These are phyloP conservation scores for Malacoctenus gilli DNA, from an alignment of 2,797 vertebrate genomes.

Conservation along the genomic window DNA sequence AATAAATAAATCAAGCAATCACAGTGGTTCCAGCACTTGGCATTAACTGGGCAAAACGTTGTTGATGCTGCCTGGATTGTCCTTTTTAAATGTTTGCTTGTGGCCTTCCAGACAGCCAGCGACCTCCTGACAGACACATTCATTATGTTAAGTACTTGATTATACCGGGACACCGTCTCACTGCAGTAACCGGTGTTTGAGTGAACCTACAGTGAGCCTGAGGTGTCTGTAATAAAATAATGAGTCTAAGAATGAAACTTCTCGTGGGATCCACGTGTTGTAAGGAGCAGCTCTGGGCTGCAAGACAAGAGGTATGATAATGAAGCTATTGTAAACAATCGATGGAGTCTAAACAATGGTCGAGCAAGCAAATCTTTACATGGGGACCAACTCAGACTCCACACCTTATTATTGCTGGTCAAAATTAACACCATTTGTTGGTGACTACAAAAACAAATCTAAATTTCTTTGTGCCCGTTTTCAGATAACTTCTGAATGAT, in stretches of 20 bases:
- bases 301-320: neutral
- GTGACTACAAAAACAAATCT: too few relatives aligned
- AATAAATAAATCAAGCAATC: slow-evolving; percentile 16
- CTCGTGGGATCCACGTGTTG: neutral
- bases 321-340: too few relatives aligned
- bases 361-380: too few relatives aligned
- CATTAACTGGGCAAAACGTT: slow-evolving; percentile 1
- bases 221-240: slow-evolving; percentile 1
- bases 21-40: neutral
- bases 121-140: slow-evolving; percentile 19
- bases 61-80: too few relatives aligned
- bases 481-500: too few relatives aligned
- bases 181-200: slow-evolving; percentile 7
- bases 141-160: slow-evolving; percentile 25
- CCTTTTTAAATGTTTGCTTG: neutral
- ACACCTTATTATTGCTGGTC: too few relatives aligned
- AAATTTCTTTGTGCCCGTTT: too few relatives aligned
- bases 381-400: too few relatives aligned
- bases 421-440: too few relatives aligned
- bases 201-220: neutral
- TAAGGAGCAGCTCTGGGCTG: too few relatives aligned
- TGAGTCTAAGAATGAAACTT: neutral
- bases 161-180: slow-evolving; percentile 1
- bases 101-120: slow-evolving; percentile 15
- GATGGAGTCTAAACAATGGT: too few relatives aligned